Conservation (phyloP, 2,888 invertebrate species). For the Luperina testacea region DNA sequence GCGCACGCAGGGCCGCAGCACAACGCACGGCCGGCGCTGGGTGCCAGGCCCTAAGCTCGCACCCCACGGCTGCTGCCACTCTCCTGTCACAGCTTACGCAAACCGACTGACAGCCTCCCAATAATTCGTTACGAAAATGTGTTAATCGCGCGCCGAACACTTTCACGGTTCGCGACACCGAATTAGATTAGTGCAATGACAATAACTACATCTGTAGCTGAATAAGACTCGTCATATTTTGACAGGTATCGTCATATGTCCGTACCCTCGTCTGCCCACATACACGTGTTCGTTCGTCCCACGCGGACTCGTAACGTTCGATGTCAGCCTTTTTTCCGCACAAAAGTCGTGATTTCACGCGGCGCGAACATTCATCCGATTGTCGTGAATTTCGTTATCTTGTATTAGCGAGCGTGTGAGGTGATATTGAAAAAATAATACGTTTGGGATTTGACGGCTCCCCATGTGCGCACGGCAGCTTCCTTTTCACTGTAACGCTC, state of each 20-base stretch:
- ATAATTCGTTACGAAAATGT: constrained; percentile 89
- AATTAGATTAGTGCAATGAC: constrained; percentile 89
- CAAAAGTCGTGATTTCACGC: constrained; percentile 89
- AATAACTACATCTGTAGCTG: constrained; percentile 88
- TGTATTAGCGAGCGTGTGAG: constrained; percentile 85
- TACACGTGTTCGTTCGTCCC: constrained; percentile 86
- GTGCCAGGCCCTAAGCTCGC: constrained; percentile 74
- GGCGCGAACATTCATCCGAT: constrained; percentile 89
- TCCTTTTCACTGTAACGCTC: constrained; percentile 85
- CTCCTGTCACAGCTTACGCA: constrained; percentile 90
- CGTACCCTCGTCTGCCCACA: constrained; percentile 87
- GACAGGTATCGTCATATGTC: constrained; percentile 87
- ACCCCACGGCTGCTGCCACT: constrained; percentile 86
- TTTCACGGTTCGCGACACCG: constrained; percentile 87
- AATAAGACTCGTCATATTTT: constrained; percentile 89
- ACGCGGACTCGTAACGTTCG: constrained; percentile 76
- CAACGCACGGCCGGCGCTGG: constrained; percentile 33
- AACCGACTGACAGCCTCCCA: constrained; percentile 88
- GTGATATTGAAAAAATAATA: constrained; percentile 89
- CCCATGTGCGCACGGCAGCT: constrained; percentile 89
- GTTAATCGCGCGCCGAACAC: constrained; percentile 86
- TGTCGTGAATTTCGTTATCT: constrained; percentile 89
- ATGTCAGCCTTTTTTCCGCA: constrained; percentile 80
- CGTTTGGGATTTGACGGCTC: constrained; percentile 89
- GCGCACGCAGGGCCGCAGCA: constrained; percentile 45